Base-by-base conservation (phyloP, 2,797 vertebrate genomes). In the Acestrorhynchus altus region DNA sequence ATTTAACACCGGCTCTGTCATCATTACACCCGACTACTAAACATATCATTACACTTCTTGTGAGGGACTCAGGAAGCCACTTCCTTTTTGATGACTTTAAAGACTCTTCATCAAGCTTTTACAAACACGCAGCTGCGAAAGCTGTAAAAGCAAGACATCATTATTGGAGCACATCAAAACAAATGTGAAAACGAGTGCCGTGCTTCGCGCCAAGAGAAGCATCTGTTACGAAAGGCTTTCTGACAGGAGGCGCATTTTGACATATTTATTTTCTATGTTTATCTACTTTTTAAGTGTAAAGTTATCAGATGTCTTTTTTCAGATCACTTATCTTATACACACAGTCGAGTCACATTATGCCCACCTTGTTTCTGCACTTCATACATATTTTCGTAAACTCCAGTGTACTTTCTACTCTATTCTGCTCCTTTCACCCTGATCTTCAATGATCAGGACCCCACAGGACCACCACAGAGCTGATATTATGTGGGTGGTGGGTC, bases 231-330 rank as follows among this genome's bases (percentile, higher is more conserved):
- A 44, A 63, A 57, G 54, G 12, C 16, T 44, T n/a, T 54, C 16
- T 65, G 1, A 16, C 20, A 5, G 20, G 47, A 74, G 47, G 59
- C 10, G 35, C 20, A 26, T 74, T 46, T 72, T 46, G n/a, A 75
- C 8, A 78, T 86, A 84, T 86, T 84, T 86, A 84, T 86, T 85
- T 81, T 74, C 40, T 66, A 73, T 71, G 42, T 40, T n/a, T 61
- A 71, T 15, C 47, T 44, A 63, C 51, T 73, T 28, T 79, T 51
- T 28, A 63, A 47, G 24, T 81, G 57, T 79, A 72, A 63, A 77
- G 54, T 11, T 28, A 83, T 74, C 56, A 79, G 35, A 79, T 24
- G 56, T 9, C 47, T 79, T 72, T 60, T 13, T 40, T 68, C 24
- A 12, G 35, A 56, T 49, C 12, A 7, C 28, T 56, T 61, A 10